Base-by-base conservation (phyloP, 2,888 invertebrate genomes). In the Athalia cordata region DNA sequence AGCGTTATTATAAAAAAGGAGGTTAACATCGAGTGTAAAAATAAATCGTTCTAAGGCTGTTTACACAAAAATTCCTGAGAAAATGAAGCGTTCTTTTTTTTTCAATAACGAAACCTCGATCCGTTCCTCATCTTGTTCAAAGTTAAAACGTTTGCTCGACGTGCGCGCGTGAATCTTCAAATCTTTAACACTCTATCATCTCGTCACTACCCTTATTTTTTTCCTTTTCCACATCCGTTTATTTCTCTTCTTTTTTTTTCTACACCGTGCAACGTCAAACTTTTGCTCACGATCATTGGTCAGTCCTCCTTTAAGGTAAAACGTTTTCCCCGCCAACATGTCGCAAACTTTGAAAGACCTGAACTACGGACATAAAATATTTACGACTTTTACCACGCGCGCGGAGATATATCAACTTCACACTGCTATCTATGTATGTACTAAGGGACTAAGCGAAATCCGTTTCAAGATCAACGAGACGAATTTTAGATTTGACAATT, bases 341-440 rank as follows among this genome's bases (percentile, higher is more conserved):
- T 75, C 75, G 75, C 75, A 3, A 50, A 62, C 62, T 61, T 43
- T 75, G 62, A 47, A 13, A 47, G 50, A n/a, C 29, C 29, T 29
- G 29, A 29, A 29, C 29, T 29, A 29, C 0, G 29, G 29, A 29
- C 43, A 50, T 61, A 62, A 75, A 75, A 75, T 75, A 75, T 75
- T 75, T 75, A 75, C 75, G 75, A 75, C 50, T 8, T 11, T 11
- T 43, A 50, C 62, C 49, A 47, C 74, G 13, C 62, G 62, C 13
- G 45, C 43, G 50, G 11, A 1, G 4, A 29, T 62, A 15, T 29
- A 15, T 62, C 62, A 15, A 62, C 62, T 29, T 29, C 29, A 29
- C 29, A 29, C 29, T 29, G 29, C 29, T 29, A 29, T 29, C 29
- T 29, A 29, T 29, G 29, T 29, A 29, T 29, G 29, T 29, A 29